Conservation (phyloP, 2,113 vertebrate species). For the Pluvialis apricaria region DNA sequence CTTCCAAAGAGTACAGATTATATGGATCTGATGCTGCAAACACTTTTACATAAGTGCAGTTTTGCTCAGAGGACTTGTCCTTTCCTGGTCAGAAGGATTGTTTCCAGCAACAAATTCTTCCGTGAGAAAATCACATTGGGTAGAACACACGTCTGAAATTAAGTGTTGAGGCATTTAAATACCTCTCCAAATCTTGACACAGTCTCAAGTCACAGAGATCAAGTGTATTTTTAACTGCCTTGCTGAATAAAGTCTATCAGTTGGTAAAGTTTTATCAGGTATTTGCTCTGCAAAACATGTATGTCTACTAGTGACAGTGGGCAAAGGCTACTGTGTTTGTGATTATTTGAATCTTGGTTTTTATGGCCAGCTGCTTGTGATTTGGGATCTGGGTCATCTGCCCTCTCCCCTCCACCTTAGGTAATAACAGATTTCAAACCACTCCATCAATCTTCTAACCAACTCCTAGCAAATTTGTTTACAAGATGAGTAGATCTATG, state of each 20-base stretch:
- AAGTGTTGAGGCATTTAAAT: not conserved
- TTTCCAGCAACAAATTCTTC: not conserved
- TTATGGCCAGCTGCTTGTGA: not conserved
- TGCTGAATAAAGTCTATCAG: not conserved
- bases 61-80: not conserved
- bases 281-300: not conserved
- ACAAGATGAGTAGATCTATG: not conserved
- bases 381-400: not conserved
- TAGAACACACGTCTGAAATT: not conserved
- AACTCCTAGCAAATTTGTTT: not conserved
- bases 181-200: not conserved
- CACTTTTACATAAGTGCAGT: not conserved
- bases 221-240: not conserved
- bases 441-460: not conserved
- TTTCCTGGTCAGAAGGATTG: not conserved
- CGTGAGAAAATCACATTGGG: not conserved
- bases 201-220: not conserved
- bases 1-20: not conserved
- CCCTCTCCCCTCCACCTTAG: rapidly evolving
- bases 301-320: not conserved
- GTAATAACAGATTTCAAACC: not conserved
- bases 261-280: not conserved
- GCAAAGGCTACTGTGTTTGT: not conserved
- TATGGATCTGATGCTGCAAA: not conserved
- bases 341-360: not conserved